Conservation (phyloP, 2,888 invertebrate species). For the Mycalesis mineus region DNA sequence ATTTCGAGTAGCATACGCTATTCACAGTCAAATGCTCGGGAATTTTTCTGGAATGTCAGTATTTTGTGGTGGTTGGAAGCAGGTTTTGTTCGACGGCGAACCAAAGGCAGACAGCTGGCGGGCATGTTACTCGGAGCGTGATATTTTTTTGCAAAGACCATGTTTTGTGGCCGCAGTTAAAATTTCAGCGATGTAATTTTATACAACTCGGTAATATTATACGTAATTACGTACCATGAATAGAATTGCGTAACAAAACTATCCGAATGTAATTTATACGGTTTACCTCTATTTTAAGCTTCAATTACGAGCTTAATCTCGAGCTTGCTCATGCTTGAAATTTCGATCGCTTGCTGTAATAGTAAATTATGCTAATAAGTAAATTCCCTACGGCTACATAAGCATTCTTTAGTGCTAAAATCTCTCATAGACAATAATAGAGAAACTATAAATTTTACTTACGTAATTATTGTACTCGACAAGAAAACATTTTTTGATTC, state of each 20-base stretch:
- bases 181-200: conserved; percentile 64
- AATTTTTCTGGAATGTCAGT: conserved; percentile 7
- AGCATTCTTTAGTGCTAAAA: no score
- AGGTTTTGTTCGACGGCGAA: conserved; percentile 19
- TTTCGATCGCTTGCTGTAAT: neutral
- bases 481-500: no score
- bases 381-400: no score
- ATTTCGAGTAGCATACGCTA: conserved; percentile 14
- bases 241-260: conserved; percentile 9
- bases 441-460: no score
- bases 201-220: conserved; percentile 47
- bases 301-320: conserved; percentile 5
- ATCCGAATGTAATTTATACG: conserved; percentile 1
- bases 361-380: conserved; percentile 1
- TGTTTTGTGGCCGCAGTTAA: conserved; percentile 55
- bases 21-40: conserved; percentile 13
- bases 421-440: no score
- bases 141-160: conserved; percentile 61
- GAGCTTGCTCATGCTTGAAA: neutral
- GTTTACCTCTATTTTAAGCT: neutral
- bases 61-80: neutral
- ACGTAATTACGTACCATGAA: conserved; percentile 31
- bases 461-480: no score
- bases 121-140: conserved; percentile 64
- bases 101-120: conserved; percentile 51